Percentiles rank a stretch among this genome's conserved stretches.
Conservation (phyloP, 2,888 invertebrate species). For the Sphaerophoria rueppellii region DNA sequence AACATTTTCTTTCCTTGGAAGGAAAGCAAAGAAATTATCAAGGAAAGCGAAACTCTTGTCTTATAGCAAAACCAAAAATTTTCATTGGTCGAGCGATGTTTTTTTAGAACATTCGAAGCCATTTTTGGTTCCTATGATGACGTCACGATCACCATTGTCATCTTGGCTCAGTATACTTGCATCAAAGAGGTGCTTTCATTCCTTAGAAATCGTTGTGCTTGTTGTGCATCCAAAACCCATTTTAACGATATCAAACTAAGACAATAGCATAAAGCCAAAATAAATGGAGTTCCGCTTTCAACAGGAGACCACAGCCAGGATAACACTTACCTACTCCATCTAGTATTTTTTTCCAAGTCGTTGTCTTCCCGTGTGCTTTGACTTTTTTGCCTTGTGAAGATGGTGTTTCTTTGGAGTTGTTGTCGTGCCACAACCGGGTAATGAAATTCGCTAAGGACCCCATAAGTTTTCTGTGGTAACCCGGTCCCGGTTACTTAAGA, state of each 20-base stretch:
- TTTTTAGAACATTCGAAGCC: no score
- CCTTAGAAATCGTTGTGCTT: neutral
- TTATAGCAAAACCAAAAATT: no score
- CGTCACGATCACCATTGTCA: no score
- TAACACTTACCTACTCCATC: conserved; percentile 11
- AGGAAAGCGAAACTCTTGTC: no score
- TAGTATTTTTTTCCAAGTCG: conserved; percentile 1
- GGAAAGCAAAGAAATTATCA: no score
- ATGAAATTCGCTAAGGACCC: conserved; percentile 71
- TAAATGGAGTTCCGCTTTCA: conserved; percentile 65
- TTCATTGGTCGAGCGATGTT: no score
- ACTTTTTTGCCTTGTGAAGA: conserved; percentile 22
- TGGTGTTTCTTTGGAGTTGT: conserved; percentile 12
- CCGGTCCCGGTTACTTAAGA: conserved; percentile 50
- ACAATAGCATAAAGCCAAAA: conserved; percentile 70
- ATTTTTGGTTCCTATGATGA: no score
- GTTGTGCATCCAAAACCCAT: conserved; percentile 30
- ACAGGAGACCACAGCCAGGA: conserved; percentile 43
- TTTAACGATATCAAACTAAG: conserved; percentile 45
- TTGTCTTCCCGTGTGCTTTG: conserved; percentile 21
- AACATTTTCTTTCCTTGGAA: no score
- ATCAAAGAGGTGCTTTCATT: no score
- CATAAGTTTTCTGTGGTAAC: conserved; percentile 67
- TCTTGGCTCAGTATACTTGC: no score
- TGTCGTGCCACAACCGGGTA: conserved; percentile 63